Evolutionary conservation across 2,888 invertebrate species (phyloP).

Genomic region (Eilema depressum): DNA sequence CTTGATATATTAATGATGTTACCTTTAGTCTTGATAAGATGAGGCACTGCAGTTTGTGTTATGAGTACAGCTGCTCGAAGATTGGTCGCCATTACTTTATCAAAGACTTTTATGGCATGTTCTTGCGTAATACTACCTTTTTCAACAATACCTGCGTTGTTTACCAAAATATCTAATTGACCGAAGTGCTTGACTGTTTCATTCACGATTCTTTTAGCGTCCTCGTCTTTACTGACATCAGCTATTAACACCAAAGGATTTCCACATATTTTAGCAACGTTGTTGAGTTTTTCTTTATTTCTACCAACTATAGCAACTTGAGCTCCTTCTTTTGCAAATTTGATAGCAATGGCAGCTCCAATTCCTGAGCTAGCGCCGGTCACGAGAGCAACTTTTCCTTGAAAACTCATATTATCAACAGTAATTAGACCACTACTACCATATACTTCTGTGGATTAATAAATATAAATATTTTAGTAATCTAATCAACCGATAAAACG

Average conservation of each 20-base stretch:
- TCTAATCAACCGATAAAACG: not conserved
- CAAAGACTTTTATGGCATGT: constrained; percentile 24
- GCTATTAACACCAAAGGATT: constrained; percentile 15
- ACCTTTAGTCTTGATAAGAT: constrained; percentile 64
- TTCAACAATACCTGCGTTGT: constrained; percentile 31
- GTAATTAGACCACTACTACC: not conserved
- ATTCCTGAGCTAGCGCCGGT: constrained; percentile 54
- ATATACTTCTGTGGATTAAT: not conserved
- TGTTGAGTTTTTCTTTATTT: constrained; percentile 42
- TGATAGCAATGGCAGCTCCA: constrained; percentile 44
- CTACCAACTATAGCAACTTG: constrained; percentile 45
- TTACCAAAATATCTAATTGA: constrained; percentile 33
- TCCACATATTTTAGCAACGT: constrained; percentile 19
- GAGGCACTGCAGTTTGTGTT: constrained; percentile 40
- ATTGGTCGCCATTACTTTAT: constrained; percentile 28
- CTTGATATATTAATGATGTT: constrained; percentile 90
- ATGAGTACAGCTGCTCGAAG: constrained; percentile 28
- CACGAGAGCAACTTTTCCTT: constrained; percentile 50
- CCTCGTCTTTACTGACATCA: constrained; percentile 25
- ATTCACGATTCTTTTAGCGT: constrained; percentile 16
- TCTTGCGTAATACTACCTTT: constrained; percentile 15
- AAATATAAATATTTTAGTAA: not conserved
- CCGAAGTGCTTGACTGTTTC: constrained; percentile 22
- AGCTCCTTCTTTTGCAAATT: constrained; percentile 47
- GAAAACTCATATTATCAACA: constrained; percentile 44